Evolutionary conservation across 2,113 vertebrate genomes (phyloP), one percentile per base, ranked within the genome.

Genomic region (Psammodynastes pulverulentus): DNA sequence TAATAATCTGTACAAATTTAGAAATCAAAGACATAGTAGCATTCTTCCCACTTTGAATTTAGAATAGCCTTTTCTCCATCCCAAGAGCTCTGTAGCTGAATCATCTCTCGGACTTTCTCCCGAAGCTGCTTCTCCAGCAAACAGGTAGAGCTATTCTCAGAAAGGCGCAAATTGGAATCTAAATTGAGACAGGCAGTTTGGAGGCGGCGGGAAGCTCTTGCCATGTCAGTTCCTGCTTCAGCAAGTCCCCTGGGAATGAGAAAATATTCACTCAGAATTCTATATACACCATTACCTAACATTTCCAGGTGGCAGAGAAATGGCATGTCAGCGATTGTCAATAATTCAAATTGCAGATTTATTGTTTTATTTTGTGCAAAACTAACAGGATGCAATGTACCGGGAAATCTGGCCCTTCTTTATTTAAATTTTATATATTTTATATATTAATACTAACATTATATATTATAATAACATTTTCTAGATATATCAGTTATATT

Each of bases 31-130:
- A 46, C 34, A 52, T 13, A 10, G 24, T 4, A 39, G 34, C 3
- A 0, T 0, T 29, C 87, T 1, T 0, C 92, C 46, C 93, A 98
- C 98, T 98, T 98, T 93, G 98, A 97, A 94, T 97, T 98, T n/a
- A 98, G 97, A 2, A 96, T 97, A 1, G 96, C 97, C 95, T 98
- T 98, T 94, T 99, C 98, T 0, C 96, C 92, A 3, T 98, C 98
- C 96, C 98, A 98, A 92, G 34, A 91, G 5, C 96, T 95, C 97
- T 98, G 98, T 17, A 98, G 95, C 90, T 98, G 97, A 94, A 98
- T 97, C 96, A 95, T 96, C 92, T 98, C 98, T 79, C 29, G 97
- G 29, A 98, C 96, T 94, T 97, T 98, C 49, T 97, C 97, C 86
- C 92, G 97, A 29, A 98, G 97, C 95, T 97, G 97, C 85, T 94